Conservation (phyloP, 2,113 vertebrate species). For the Equus quagga region DNA sequence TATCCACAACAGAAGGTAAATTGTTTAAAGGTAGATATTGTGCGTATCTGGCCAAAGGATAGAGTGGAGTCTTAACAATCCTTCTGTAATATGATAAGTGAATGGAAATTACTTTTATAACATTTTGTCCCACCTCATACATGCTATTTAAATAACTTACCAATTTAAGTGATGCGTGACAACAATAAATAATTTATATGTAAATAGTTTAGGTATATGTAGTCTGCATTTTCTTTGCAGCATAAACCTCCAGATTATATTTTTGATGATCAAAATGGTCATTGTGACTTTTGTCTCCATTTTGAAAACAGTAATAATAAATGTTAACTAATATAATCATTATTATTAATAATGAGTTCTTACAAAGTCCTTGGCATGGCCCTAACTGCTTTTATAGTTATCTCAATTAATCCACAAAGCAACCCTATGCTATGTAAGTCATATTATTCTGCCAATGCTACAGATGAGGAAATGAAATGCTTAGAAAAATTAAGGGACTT, state of each 20-base stretch:
- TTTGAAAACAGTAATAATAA: slow-evolving; percentile 32
- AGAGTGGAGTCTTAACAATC: background rate
- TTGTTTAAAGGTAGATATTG: background rate
- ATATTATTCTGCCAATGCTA: background rate
- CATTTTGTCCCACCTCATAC: background rate
- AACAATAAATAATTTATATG: background rate
- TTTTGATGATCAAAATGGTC: background rate
- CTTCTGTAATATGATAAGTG: background rate
- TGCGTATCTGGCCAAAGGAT: background rate
- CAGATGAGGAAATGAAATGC: background rate
- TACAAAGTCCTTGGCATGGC: background rate
- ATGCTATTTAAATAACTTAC: background rate
- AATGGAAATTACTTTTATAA: background rate
- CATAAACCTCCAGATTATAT: background rate
- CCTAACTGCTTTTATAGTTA: slow-evolving; percentile 20
- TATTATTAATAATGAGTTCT: background rate
- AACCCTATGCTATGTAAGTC: background rate
- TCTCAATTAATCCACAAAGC: background rate
- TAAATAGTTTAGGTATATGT: background rate
- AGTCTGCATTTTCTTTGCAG: background rate
- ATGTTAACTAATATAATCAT: background rate
- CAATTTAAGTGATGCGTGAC: background rate
- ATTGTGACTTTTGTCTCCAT: background rate
- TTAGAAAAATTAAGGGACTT: slow-evolving; percentile 22
- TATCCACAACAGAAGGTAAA: background rate